phyloP scores from a whole-genome alignment of 2,888 invertebrate species.

The Strigamia maritima region DNA sequence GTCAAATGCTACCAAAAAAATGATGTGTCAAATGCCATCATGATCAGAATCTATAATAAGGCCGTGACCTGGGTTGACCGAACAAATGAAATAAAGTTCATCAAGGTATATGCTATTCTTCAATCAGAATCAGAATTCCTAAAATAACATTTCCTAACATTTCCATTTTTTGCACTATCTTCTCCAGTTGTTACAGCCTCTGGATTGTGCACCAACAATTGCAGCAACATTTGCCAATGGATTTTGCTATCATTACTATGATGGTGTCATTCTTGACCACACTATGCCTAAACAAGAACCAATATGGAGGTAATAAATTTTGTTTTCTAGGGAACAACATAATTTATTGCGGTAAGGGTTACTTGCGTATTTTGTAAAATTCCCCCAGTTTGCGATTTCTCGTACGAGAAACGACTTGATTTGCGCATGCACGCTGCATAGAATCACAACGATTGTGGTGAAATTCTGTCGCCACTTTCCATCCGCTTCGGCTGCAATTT shows the following conservation, averaged over 20 bases:
- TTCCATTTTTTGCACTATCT: neutral
- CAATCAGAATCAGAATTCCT: no score
- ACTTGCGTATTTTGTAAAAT: no score
- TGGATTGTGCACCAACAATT: slow-evolving; percentile 18
- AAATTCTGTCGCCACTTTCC: no score
- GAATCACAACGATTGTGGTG: no score
- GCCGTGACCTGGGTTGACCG: neutral
- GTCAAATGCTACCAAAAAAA: neutral
- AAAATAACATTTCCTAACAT: neutral
- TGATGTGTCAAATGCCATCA: neutral
- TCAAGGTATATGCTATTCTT: no score
- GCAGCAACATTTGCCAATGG: slow-evolving; percentile 18
- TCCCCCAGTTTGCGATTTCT: no score
- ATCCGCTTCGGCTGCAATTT: no score
- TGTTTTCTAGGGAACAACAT: no score
- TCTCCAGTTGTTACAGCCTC: slow-evolving; percentile 9
- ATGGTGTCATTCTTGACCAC: neutral
- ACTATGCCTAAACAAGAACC: neutral
- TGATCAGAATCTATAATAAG: slow-evolving; percentile 1
- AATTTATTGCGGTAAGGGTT: no score
- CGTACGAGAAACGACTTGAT: no score
- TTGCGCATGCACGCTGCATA: no score
- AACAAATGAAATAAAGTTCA: neutral
- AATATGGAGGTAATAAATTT: slow-evolving; percentile 12
- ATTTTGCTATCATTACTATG: neutral